phyloP scores from a whole-genome alignment of 1,140 invertebrate species.

The Venturia canescens region DNA sequence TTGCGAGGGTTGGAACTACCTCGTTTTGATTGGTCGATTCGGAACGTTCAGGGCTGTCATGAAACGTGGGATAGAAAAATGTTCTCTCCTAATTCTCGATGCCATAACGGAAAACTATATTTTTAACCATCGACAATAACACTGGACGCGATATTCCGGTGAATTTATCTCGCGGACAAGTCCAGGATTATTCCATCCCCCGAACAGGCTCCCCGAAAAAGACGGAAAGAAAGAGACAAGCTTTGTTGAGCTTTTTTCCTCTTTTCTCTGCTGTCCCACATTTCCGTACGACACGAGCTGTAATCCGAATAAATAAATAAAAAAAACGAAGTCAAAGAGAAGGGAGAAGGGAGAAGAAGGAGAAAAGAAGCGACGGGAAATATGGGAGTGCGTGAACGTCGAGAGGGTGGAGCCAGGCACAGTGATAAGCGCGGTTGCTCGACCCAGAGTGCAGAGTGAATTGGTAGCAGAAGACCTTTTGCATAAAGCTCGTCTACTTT shows the following conservation, averaged over 20 bases:
- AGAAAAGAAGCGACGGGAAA: conserved; percentile 30
- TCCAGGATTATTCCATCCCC: conserved; percentile 20
- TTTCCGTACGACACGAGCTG: conserved; percentile 42
- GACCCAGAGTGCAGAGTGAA: conserved; percentile 58
- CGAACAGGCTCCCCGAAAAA: neutral
- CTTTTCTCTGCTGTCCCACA: conserved; percentile 2
- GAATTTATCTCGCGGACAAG: conserved; percentile 7
- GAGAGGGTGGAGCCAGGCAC: conserved; percentile 32
- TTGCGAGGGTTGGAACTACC: too few species aligned
- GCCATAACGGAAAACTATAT: conserved; percentile 12
- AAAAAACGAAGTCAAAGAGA: conserved; percentile 10
- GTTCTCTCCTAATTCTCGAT: neutral
- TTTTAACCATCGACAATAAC: conserved; percentile 24
- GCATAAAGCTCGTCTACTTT: conserved; percentile 65
- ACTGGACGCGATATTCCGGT: conserved; percentile 19
- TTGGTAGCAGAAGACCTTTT: conserved; percentile 64
- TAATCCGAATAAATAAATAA: conserved; percentile 28
- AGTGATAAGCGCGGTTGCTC: conserved; percentile 58
- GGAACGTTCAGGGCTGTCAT: too few species aligned
- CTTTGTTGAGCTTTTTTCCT: neutral
- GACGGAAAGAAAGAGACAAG: too few species aligned
- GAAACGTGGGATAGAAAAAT: too few species aligned
- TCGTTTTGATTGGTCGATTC: too few species aligned
- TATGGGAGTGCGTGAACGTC: conserved; percentile 28
- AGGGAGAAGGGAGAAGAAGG: conserved; percentile 17